Evolutionary conservation across 2,113 vertebrate genomes (phyloP).

Genomic region (Beaufortia kweichowensis): DNA sequence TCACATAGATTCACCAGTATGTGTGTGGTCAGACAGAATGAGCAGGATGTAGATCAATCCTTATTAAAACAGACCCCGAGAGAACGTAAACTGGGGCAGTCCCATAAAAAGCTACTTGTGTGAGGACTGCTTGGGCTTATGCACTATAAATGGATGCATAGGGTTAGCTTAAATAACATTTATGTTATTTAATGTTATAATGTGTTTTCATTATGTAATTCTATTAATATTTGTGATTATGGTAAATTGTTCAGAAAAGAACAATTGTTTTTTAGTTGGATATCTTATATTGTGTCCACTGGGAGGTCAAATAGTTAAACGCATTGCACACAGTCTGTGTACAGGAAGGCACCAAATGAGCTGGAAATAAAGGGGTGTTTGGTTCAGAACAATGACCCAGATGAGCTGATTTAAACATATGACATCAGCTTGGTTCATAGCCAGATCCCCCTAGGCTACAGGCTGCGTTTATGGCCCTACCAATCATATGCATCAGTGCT

Average conservation of each 20-base stretch:
- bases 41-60: conserved; percentile 51
- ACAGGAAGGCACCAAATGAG: conserved; percentile 73
- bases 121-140: not conserved
- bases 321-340: conserved; percentile 60
- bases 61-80: conserved; percentile 51
- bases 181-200: not conserved
- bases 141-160: not conserved
- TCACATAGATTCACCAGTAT: conserved; percentile 3
- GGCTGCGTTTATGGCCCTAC: conserved; percentile 21
- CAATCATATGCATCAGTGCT: conserved; percentile 57
- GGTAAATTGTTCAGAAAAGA: no score
- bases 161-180: no score
- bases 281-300: conserved; percentile 42
- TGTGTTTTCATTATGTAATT: not conserved
- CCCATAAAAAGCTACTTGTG: conserved; percentile 38
- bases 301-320: conserved; percentile 26
- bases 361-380: conserved; percentile 68
- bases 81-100: conserved; percentile 50
- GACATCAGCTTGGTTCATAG: conserved; percentile 69
- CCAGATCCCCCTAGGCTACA: conserved; percentile 60
- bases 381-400: conserved; percentile 67
- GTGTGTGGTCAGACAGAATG: conserved; percentile 42
- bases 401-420: conserved; percentile 73
- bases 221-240: not conserved
- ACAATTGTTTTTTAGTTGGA: not conserved